phyloP scores from a whole-genome alignment of 2,113 vertebrate species.

The Psammodynastes pulverulentus region DNA sequence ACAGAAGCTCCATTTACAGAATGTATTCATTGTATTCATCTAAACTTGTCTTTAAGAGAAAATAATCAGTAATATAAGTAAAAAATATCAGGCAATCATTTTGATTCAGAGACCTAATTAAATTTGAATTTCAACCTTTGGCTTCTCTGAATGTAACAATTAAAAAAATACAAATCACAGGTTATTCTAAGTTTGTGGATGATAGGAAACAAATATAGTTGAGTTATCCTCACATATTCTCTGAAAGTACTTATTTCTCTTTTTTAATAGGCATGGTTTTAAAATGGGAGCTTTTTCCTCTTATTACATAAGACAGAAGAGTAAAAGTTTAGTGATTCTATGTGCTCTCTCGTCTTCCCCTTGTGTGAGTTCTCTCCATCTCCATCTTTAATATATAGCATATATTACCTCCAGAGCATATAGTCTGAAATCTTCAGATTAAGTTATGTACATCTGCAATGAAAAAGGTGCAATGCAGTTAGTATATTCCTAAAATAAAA shows the following conservation, averaged over 20 bases:
- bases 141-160: neutral
- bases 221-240: neutral
- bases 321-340: neutral
- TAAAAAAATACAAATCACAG: neutral
- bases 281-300: neutral
- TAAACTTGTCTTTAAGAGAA: conserved; percentile 1
- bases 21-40: neutral
- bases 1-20: neutral
- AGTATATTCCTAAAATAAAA: neutral
- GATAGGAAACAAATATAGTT: neutral
- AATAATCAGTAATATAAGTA: neutral
- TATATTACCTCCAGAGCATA: neutral
- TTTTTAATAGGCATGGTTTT: neutral
- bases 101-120: conserved; percentile 8
- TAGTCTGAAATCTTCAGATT: neutral
- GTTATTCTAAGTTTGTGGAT: neutral
- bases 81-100: conserved; percentile 10
- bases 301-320: neutral
- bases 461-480: neutral
- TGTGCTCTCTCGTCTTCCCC: neutral
- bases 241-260: neutral
- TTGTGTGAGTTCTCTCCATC: neutral
- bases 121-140: neutral
- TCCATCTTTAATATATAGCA: neutral
- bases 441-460: neutral